Evolutionary conservation across 2,797 vertebrate genomes (phyloP), one percentile per base, ranked within the genome.

Genomic region (Eupleurogrammus muticus): DNA sequence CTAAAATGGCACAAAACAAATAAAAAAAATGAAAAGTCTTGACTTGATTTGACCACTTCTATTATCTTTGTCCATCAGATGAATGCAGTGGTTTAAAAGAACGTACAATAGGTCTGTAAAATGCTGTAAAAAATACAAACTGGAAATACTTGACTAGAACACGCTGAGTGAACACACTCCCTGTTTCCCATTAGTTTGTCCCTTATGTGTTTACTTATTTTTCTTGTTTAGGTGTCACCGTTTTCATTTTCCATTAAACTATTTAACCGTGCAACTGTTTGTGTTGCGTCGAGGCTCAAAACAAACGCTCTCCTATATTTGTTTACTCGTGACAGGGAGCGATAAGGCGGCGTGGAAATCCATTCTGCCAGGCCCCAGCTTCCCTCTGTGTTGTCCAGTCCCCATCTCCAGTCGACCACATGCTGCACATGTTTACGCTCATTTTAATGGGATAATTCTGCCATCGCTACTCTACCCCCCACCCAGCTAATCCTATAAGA

Each of bases 341-440:
- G 82, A 87, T 86, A 83, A 86, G 80, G 24, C 54, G 3, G 64
- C 61, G 61, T 80, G 70, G 50, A 80, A 82, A 85, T 86, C 59
- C 56, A 65, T 77, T 77, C 42, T 53, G 54, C 63, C 40, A 24
- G 20, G 14, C 36, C 35, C 69, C 38, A 6, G 36, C 60, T 55
- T 68, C 66, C 65, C 13, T 61, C 40, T 73, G 49, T 81, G 63
- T 75, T 36, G 57, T 68, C 65, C 50, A 16, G 36, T 53, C 69
- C 67, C 64, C 40, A 60, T 80, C 80, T 81, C 70, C 48, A 56
- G 54, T 52, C 48, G 8, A 66, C 66, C 69, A 28, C 66, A 75
- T 51, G 58, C 59, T 66, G 38, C 16, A 53, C 4, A 77, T 77
- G 68, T 51, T 66, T 74, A 69, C 35, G 61, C 64, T 73, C 68